Evolutionary conservation across 2,113 vertebrate species (phyloP).

Genomic region (Hemicordylus capensis): DNA sequence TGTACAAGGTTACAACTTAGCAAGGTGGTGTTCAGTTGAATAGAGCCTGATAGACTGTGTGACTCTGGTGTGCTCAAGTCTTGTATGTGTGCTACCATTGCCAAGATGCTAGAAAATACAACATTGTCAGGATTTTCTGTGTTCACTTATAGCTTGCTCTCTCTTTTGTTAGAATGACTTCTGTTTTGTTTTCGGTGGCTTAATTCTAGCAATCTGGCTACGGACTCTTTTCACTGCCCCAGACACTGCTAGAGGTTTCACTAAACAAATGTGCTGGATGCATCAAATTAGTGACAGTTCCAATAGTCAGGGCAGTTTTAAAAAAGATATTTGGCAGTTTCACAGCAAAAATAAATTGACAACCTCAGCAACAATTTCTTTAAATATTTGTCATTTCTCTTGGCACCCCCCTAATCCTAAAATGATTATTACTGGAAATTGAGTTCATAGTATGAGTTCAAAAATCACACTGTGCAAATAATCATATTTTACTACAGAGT

Average conservation of each 20-base stretch:
- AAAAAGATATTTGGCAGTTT: neutral
- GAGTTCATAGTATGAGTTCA: neutral
- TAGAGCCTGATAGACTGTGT: neutral
- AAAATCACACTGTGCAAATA: neutral
- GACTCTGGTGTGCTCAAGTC: neutral
- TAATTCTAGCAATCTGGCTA: fast-evolving
- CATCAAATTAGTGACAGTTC: fast-evolving
- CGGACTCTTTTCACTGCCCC: fast-evolving
- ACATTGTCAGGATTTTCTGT: neutral
- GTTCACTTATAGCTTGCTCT: neutral
- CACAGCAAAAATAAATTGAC: neutral
- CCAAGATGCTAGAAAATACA: neutral
- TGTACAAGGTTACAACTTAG: neutral
- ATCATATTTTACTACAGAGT: neutral
- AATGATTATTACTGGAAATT: neutral
- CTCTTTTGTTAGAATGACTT: conserved; percentile 23
- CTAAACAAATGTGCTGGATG: fast-evolving
- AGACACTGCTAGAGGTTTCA: neutral
- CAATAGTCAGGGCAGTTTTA: neutral
- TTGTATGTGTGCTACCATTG: neutral
- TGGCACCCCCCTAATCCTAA: neutral
- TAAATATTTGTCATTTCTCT: neutral
- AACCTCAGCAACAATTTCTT: neutral
- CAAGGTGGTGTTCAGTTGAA: fast-evolving
- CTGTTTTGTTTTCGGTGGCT: conserved; percentile 11